These are phyloP conservation scores for Aphelinus atriplicis DNA, from an alignment of 1,140 invertebrate species.

Conservation along the genomic window DNA sequence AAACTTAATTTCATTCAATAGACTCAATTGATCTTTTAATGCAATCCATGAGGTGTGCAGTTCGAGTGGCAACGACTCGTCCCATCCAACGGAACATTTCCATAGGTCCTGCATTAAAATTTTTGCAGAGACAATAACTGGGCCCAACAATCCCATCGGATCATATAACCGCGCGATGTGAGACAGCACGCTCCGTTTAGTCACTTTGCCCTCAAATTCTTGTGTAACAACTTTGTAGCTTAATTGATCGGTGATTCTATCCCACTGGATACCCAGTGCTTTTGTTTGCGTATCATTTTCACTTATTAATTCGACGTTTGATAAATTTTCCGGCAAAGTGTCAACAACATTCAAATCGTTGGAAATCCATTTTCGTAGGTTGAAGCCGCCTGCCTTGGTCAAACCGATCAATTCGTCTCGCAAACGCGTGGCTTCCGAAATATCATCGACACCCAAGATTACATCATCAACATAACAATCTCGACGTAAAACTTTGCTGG, in stretches of 20 bases:
- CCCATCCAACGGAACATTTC: slow-evolving; percentile 2
- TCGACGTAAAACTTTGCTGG: not conserved
- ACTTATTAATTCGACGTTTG: not conserved
- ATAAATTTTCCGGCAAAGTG: not conserved
- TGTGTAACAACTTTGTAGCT: not conserved
- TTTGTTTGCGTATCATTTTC: not conserved
- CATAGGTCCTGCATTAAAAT: slow-evolving; percentile 13
- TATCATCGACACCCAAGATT: not conserved
- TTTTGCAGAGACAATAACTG: slow-evolving; percentile 5
- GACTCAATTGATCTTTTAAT: not conserved
- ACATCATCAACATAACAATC: slow-evolving; percentile 22
- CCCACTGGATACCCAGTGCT: not conserved
- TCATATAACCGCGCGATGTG: slow-evolving; percentile 8
- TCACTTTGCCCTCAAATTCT: not conserved
- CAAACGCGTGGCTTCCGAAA: not conserved
- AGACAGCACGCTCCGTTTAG: slow-evolving; percentile 2
- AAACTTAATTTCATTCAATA: not conserved
- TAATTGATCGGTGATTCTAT: not conserved
- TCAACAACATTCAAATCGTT: slow-evolving; percentile 7
- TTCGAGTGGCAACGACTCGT: not conserved
- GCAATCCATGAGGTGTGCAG: not conserved
- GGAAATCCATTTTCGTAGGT: slow-evolving; percentile 16
- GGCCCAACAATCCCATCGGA: slow-evolving; percentile 15
- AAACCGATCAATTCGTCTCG: not conserved
- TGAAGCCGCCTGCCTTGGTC: slow-evolving; percentile 13